These are phyloP conservation scores for Itoplectis maculator DNA, from an alignment of 2,888 invertebrate genomes.

Conservation along the genomic window DNA sequence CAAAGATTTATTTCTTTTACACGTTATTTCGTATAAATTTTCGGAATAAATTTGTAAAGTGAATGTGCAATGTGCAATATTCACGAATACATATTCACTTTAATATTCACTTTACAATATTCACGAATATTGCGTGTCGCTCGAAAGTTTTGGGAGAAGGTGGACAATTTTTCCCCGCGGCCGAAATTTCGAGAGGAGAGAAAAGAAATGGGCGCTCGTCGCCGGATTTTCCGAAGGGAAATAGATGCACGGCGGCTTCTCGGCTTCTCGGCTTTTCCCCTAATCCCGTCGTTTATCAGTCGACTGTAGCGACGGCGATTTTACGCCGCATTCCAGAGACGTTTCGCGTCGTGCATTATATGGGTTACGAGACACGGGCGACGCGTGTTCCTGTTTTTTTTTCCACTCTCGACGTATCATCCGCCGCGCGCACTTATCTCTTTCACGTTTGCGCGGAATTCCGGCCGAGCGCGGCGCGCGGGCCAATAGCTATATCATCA, in stretches of 20 bases:
- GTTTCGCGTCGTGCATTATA: background rate
- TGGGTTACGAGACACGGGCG: background rate
- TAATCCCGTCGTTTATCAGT: conserved; percentile 56
- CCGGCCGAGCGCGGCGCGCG: background rate
- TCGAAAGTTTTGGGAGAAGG: no score
- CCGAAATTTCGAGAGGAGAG: background rate
- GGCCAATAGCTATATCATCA: conserved; percentile 24
- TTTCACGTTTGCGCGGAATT: conserved; percentile 38
- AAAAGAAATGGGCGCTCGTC: background rate
- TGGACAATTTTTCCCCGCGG: background rate
- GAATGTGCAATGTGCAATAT: no score
- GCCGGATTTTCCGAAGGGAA: conserved; percentile 11
- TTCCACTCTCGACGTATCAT: conserved; percentile 21
- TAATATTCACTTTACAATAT: no score
- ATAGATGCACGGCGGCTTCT: conserved; percentile 45
- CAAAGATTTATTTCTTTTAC: no score
- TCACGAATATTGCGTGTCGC: no score
- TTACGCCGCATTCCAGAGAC: background rate
- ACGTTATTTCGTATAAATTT: no score
- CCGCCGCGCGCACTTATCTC: conserved; percentile 45
- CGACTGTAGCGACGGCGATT: background rate
- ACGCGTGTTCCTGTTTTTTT: conserved; percentile 34
- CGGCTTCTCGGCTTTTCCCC: conserved; percentile 43
- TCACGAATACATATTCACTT: no score
- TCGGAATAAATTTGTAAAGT: no score